These are phyloP conservation scores for Thalassarche chlororhynchos DNA, from an alignment of 2,113 vertebrate genomes.

Conservation along the genomic window DNA sequence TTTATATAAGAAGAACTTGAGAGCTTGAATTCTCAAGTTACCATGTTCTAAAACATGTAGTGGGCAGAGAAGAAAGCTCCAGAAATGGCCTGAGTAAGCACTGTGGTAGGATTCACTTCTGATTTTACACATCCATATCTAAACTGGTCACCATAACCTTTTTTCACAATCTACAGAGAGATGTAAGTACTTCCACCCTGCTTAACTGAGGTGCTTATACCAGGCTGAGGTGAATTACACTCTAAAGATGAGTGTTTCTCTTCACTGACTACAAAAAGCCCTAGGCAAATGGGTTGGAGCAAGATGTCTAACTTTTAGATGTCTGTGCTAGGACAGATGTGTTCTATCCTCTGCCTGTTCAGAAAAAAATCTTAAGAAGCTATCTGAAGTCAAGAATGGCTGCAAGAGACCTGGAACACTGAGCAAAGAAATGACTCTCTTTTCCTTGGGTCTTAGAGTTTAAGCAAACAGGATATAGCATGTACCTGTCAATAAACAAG, in stretches of 20 bases:
- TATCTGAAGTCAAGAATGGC: neutral
- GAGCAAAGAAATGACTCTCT: neutral
- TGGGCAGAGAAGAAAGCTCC: neutral
- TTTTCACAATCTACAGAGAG: neutral
- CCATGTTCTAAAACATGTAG: neutral
- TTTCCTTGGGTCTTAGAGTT: neutral
- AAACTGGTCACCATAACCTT: neutral
- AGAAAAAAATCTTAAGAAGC: neutral
- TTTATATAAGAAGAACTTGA: neutral
- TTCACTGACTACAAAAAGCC: neutral
- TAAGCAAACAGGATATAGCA: neutral
- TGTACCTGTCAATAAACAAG: neutral
- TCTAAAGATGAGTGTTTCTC: neutral
- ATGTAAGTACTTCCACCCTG: neutral
- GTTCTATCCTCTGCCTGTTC: neutral
- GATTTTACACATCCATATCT: neutral
- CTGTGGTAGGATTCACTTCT: neutral
- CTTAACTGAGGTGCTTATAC: neutral
- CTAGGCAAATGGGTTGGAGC: neutral
- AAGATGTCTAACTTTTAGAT: neutral
- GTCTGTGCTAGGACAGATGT: neutral
- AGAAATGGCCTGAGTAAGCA: neutral
- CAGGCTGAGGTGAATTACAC: neutral
- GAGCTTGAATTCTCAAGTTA: neutral
- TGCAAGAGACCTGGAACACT: neutral